Evolutionary conservation across 2,797 vertebrate genomes (phyloP).

Genomic region (Onychomys torridus): DNA sequence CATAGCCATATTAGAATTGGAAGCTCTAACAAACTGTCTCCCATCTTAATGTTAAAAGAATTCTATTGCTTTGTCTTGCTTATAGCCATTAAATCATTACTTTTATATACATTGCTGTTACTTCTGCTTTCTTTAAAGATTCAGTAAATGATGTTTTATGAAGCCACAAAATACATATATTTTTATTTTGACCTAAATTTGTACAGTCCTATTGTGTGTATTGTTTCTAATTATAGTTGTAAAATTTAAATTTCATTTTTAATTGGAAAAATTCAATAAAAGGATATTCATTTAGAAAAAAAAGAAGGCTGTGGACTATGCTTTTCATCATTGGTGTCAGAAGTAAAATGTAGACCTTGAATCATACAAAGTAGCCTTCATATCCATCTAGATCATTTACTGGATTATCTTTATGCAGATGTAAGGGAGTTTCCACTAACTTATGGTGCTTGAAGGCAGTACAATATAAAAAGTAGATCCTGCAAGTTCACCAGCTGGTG

Average conservation of each 20-base stretch:
- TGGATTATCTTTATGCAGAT: neutral
- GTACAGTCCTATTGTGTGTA: conserved; percentile 87
- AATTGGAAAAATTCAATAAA: conserved; percentile 88
- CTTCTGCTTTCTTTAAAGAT: conserved; percentile 88
- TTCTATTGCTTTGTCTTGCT: conserved; percentile 92
- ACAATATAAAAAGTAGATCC: neutral
- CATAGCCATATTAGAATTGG: neutral
- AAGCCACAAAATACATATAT: conserved; percentile 86
- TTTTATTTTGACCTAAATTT: conserved; percentile 89
- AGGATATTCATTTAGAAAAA: conserved; percentile 86
- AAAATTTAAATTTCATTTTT: conserved; percentile 88
- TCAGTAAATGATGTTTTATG: conserved; percentile 87
- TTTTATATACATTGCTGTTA: conserved; percentile 91
- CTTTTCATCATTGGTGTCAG: conserved; percentile 12
- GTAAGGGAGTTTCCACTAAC: neutral
- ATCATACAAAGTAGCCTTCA: neutral
- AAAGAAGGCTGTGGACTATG: neutral
- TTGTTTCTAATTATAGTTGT: conserved; percentile 88
- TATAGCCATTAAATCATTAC: conserved; percentile 93
- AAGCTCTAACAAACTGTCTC: neutral
- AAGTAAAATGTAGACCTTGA: neutral
- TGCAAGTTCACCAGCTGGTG: neutral
- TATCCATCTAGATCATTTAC: neutral
- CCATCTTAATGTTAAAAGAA: conserved; percentile 74
- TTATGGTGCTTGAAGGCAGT: neutral